Percentiles rank a stretch among this genome's conserved stretches.
Conservation (phyloP, 2,113 vertebrate species). For the Syrmaticus mikado region DNA sequence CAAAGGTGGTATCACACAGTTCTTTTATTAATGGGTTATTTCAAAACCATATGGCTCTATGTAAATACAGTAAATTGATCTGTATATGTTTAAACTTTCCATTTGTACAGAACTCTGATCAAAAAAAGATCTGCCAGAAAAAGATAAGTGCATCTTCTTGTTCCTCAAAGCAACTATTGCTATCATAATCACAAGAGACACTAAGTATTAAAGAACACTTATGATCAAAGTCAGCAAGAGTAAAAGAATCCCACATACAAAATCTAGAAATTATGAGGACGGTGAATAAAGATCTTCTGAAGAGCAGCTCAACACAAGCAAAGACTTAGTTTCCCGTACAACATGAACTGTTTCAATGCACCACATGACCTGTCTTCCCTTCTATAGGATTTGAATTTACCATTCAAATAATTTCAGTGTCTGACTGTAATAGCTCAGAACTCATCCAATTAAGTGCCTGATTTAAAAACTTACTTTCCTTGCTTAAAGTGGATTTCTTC, state of each 20-base stretch:
- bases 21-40: background rate
- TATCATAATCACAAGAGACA: background rate
- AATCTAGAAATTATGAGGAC: background rate
- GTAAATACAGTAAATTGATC: background rate
- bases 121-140: background rate
- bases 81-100: background rate
- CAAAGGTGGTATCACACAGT: background rate
- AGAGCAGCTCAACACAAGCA: background rate
- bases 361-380: background rate
- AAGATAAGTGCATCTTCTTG: background rate
- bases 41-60: background rate
- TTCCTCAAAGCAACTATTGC: background rate
- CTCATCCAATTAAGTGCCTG: background rate
- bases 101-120: background rate
- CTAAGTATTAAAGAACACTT: background rate
- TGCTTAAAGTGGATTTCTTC: constrained; percentile 1
- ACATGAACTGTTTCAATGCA: background rate
- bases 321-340: background rate
- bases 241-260: background rate
- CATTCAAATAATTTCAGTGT: background rate
- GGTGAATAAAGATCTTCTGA: background rate
- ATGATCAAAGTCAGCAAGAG: background rate
- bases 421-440: background rate
- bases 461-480: background rate
- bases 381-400: background rate